Evolutionary conservation across 2,888 invertebrate species (phyloP).

Genomic region (Brachypterus glaber): DNA sequence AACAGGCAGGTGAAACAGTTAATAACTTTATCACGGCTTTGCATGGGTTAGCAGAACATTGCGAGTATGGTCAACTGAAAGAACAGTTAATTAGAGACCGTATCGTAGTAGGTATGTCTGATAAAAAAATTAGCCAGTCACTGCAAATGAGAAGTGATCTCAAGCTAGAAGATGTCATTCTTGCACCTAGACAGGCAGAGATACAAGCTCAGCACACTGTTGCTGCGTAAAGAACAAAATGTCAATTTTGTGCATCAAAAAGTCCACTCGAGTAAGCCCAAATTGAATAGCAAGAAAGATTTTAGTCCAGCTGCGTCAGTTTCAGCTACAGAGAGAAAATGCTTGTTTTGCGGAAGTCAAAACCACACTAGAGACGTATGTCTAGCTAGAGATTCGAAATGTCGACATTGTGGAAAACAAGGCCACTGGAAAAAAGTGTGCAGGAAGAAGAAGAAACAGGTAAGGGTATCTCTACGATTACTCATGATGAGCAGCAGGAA

Average conservation of each 20-base stretch:
- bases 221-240: no score
- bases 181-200: constrained; percentile 15
- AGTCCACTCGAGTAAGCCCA: no score
- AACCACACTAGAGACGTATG: constrained; percentile 11
- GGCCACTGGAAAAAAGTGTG: constrained; percentile 12
- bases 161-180: constrained; percentile 9
- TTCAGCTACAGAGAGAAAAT: no score
- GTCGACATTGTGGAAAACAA: constrained; percentile 11
- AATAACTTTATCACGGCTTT: constrained; percentile 18
- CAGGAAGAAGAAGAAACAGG: background rate
- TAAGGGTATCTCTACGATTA: no score
- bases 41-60: constrained; percentile 20
- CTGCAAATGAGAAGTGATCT: constrained; percentile 14
- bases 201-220: constrained; percentile 9
- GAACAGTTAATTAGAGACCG: constrained; percentile 26
- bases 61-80: constrained; percentile 21
- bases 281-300: no score
- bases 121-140: constrained; percentile 20
- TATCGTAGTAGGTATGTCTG: constrained; percentile 25
- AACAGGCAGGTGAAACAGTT: constrained; percentile 1
- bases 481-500: no score
- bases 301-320: no score
- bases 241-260: no score
- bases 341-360: background rate
- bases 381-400: constrained; percentile 12